Conservation (phyloP, 2,888 invertebrate genomes). For the Catocala fraxini region DNA sequence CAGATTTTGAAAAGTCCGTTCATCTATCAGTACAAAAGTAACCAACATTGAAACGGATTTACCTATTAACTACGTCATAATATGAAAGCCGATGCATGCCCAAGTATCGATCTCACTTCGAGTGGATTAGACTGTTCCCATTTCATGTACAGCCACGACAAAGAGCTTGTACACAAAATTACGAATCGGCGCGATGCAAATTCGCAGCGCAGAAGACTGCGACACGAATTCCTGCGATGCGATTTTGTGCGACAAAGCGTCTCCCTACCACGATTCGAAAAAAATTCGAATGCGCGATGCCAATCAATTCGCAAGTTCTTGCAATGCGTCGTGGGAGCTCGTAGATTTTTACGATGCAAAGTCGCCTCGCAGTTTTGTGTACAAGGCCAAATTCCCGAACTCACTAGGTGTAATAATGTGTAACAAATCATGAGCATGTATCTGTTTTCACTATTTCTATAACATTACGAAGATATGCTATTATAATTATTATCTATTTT, state of each 20-base stretch:
- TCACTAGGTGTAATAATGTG: conserved; percentile 19
- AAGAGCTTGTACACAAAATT: background rate
- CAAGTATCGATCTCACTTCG: conserved; percentile 51
- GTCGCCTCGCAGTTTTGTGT: too few species aligned
- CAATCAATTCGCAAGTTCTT: too few species aligned
- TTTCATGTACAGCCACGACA: conserved; percentile 39
- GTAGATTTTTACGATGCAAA: too few species aligned
- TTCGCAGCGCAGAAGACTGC: too few species aligned
- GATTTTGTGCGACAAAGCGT: too few species aligned
- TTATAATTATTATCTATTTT: conserved; percentile 59
- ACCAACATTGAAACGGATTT: conserved; percentile 79
- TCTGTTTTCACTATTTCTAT: conserved; percentile 69
- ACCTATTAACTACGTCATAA: conserved; percentile 69
- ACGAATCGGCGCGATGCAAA: too few species aligned
- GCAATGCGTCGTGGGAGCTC: too few species aligned
- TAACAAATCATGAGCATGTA: conserved; percentile 71
- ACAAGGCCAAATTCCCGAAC: too few species aligned
- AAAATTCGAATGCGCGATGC: too few species aligned
- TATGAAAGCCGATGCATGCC: conserved; percentile 78
- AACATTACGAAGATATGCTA: conserved; percentile 73
- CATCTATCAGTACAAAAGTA: conserved; percentile 78
- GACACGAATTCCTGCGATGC: too few species aligned
- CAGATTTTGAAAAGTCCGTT: conserved; percentile 84
- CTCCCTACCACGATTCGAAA: too few species aligned
- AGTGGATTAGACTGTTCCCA: conserved; percentile 36